Base-by-base conservation (phyloP, 2,113 vertebrate genomes). In the Malurus alboscapulatus region DNA sequence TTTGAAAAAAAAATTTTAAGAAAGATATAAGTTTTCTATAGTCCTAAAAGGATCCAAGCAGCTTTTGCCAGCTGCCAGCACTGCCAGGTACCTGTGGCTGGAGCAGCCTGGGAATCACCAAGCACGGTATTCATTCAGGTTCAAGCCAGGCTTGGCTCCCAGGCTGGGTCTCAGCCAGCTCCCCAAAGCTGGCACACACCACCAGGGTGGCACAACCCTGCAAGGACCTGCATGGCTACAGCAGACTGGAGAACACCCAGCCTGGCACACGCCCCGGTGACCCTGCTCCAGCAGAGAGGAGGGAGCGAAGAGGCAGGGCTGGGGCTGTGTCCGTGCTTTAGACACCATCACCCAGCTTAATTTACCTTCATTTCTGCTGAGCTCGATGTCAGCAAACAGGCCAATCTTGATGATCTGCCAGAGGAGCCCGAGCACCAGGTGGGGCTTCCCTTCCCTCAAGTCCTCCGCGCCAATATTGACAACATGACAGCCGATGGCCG, bases 341-440 rank as follows among this genome's bases (percentile, higher is more conserved):
- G 66, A 83, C 87, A 63, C 1, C 61, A 51, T 5, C 44, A 44
- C 59, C 58, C 12, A 82, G 10, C 38, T 92, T 55, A 6, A 48
- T 40, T 95, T 96, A 99, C 99, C 99, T 98, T 99, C 99, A 88
- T 99, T 99, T 88, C 98, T 98, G 97, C 99, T 99, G 96, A 99
- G 98, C 94, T 99, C 98, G 5, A 99, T 99, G 92, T 99, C 98
- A 1, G 99, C 99, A 1, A 99, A 99, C 97, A 99, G 97, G 76
- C 99, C 99, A 0, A 99, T 99, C 98, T 99, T 99, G 94, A 99
- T 99, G 71, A 99, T 98, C 97, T 99, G 99, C 99, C 99, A 99
- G 55, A 99, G 98, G 10, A 99, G 98, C 27, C 99, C 99, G 27
- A 99, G 98, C 45, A 99, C 99, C 96, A 99, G 97, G 93, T 99